Base-by-base conservation (phyloP, 2,797 vertebrate genomes). In the Rhodeus uyekii region DNA sequence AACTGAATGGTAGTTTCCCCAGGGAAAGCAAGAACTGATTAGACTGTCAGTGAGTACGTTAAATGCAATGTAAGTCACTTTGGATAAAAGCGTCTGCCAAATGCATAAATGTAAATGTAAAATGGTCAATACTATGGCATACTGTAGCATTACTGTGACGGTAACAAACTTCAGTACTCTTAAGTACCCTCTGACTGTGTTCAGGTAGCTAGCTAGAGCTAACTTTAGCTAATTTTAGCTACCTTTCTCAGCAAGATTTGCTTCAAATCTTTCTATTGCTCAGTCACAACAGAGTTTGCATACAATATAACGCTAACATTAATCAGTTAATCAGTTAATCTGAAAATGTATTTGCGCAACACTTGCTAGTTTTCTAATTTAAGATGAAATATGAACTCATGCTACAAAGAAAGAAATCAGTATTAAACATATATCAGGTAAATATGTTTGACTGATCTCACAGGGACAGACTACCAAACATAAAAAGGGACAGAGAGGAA, bases 381-480 rank as follows among this genome's bases (percentile, higher is more conserved):
- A 19, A n/a, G 67, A 18, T 84, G 14, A 84, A 82, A 79, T 82
- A 76, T 39, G 50, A 64, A 36, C 68, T 61, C 50, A 38, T 53
- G 73, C 29, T 78, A 83, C 77, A 78, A 82, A 71, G 63, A 53
- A 76, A 39, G 27, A 58, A 8, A 2, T 32, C 53, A 22, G 44
- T 58, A 8, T 29, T 86, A 76, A 83, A 80, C 55, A 6, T 46
- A 78, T 74, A 69, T 71, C 63, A 48, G 75, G 69, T 84, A 74
- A 81, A 69, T 42, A 6, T 10, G 50, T 67, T 63, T 79, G 84
- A 85, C 75, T 81, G 69, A 84, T 84, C 69, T 84, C 71, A 80
- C 32, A 8, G 44, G 74, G 78, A 82, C 29, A 72, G 69, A 64
- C 53, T 69, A 79, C 61, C 39, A 61, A 78, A 85, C 75, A 83